These are phyloP conservation scores for Vulpes lagopus DNA, from an alignment of 2,113 vertebrate genomes.

Conservation along the genomic window DNA sequence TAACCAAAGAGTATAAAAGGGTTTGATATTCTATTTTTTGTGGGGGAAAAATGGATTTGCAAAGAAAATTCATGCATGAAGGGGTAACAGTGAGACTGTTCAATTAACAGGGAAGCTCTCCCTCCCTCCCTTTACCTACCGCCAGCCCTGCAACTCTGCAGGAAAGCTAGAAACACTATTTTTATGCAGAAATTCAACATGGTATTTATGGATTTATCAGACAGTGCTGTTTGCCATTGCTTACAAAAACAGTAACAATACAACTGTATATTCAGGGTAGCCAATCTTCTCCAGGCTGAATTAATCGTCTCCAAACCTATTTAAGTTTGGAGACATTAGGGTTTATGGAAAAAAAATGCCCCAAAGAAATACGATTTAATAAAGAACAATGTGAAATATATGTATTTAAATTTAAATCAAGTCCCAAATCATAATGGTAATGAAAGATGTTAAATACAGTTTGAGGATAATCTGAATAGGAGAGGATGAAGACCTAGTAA, in stretches of 20 bases:
- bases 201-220: background rate
- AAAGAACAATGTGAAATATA: constrained; percentile 16
- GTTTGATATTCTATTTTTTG: background rate
- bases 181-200: background rate
- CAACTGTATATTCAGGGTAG: background rate
- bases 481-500: background rate
- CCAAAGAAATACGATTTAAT: background rate
- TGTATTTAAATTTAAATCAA: background rate
- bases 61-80: background rate
- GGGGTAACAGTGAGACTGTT: background rate
- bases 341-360: background rate
- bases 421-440: background rate
- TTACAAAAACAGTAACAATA: background rate
- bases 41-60: background rate
- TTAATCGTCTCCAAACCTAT: background rate
- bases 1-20: background rate
- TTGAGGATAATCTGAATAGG: background rate
- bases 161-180: background rate
- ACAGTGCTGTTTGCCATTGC: background rate
- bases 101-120: background rate
- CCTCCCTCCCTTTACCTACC: background rate
- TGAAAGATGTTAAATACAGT: background rate
- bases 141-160: background rate
- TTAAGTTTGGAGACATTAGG: constrained; percentile 23
- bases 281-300: background rate